Base-by-base conservation (phyloP, 2,888 invertebrate genomes). In the Chromoteleia sp. region DNA sequence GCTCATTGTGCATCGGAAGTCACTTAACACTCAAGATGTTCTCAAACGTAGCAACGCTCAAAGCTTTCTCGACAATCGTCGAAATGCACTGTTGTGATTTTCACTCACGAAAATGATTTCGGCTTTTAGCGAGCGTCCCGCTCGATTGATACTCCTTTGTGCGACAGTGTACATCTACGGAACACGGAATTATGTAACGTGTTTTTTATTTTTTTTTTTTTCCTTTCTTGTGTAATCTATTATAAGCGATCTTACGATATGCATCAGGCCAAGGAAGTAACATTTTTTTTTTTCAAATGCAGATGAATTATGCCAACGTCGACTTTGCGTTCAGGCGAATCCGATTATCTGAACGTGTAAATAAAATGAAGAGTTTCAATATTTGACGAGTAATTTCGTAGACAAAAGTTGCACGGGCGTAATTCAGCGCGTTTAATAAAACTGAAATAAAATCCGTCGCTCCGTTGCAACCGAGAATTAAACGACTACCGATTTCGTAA, bases 1-100 rank as follows among this genome's bases (percentile, higher is more conserved):
- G 70, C 59, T 43, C 45, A 59, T 75, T 59, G 63, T 71, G 39
- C 71, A 59, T 52, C 25, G 56, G 63, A 76, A 71, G 81, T 56
- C 41, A 70, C 73, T 82, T 59, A 73, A 67, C 65, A 58, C 65
- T 71, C 19, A 59, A 71, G 65, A 30, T 29, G 41, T 56, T 12
- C 71, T 63, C 48, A 41, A 54, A 63, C 43, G 48, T 41, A 39
- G 52, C 45, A 19, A 21, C 19, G 19, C 30, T 63, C 17, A 43
- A 54, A 52, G 52, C 21, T 33, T 45, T 15, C 15, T 0, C 14
- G 8, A 3, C 25, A 59, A 59, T 59, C 50, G 39, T 41, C 59
- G 0, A n/a, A 59, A 59, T 59, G 36, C 15, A 59, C 41, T 41
- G 36, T 39, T 59, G 14, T 59, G 41, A 59, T 59, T 58, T 36